phyloP scores from a whole-genome alignment of 2,888 invertebrate genomes.

The Scotopteryx bipunctaria region DNA sequence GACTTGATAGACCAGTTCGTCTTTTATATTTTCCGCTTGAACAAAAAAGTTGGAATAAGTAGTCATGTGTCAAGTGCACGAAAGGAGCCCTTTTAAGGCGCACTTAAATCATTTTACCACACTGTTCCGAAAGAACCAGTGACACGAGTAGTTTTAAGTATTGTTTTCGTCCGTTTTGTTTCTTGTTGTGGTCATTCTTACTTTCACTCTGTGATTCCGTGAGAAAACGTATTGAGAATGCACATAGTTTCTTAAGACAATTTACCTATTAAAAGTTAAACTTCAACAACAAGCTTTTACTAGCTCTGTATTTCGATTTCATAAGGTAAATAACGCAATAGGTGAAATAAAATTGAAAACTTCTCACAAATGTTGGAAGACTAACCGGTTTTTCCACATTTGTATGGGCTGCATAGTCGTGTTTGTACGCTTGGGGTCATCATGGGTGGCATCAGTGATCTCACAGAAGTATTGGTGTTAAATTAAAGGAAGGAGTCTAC shows the following conservation, averaged over 20 bases:
- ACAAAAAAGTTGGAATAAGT: too few species aligned
- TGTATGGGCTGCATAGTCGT: slow-evolving; percentile 32
- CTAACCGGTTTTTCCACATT: slow-evolving; percentile 37
- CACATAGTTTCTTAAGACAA: too few species aligned
- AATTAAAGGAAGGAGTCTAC: neutral
- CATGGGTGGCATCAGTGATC: slow-evolving; percentile 28
- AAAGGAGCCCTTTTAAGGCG: too few species aligned
- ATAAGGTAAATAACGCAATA: slow-evolving; percentile 19
- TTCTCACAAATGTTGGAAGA: slow-evolving; percentile 36
- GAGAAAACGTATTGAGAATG: too few species aligned
- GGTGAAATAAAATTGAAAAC: slow-evolving; percentile 24
- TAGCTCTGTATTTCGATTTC: neutral
- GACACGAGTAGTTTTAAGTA: too few species aligned
- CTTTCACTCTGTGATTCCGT: too few species aligned
- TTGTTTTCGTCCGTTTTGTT: neutral
- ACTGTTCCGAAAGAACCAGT: too few species aligned
- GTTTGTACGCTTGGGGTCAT: slow-evolving; percentile 32
- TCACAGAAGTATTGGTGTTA: slow-evolving; percentile 7
- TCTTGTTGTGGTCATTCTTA: too few species aligned
- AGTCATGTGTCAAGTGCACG: too few species aligned
- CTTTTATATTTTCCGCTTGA: neutral
- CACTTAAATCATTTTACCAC: too few species aligned
- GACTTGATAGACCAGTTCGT: slow-evolving; percentile 15
- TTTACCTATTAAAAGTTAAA: neutral
- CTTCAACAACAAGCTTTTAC: neutral